A percentile compares a stretch with the other conserved stretches of the same genome.
Conservation (phyloP, 2,888 invertebrate species). For the Calephelis perditalis region DNA sequence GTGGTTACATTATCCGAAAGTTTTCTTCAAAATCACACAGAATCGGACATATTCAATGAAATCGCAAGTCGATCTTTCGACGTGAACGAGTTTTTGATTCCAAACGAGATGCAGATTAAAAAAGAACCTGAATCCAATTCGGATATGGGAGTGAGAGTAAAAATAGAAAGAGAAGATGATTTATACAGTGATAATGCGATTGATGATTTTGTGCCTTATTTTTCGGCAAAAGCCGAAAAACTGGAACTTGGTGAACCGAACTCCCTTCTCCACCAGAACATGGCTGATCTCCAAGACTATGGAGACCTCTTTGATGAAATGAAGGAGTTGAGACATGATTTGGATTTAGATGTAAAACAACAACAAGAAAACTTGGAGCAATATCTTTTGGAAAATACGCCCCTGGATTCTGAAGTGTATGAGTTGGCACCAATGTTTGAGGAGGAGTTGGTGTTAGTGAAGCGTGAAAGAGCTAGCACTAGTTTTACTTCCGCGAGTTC, state of each 20-base stretch:
- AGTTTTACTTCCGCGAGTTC: slow-evolving; percentile 71
- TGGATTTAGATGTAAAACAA: slow-evolving; percentile 65
- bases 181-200: slow-evolving; percentile 67
- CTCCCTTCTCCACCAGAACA: slow-evolving; percentile 76
- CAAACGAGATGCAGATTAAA: slow-evolving; percentile 63
- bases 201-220: slow-evolving; percentile 64
- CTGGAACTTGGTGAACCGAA: slow-evolving; percentile 53
- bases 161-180: slow-evolving; percentile 56
- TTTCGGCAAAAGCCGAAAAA: slow-evolving; percentile 53
- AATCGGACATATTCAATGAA: slow-evolving; percentile 61
- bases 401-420: slow-evolving; percentile 57
- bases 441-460: slow-evolving; percentile 59
- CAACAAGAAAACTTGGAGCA: slow-evolving; percentile 61
- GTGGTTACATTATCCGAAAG: slow-evolving; percentile 62
- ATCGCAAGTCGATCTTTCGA: slow-evolving; percentile 64
- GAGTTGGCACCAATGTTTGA: slow-evolving; percentile 64
- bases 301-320: slow-evolving; percentile 58
- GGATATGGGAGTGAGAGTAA: slow-evolving; percentile 44
- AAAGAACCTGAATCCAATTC: slow-evolving; percentile 43
- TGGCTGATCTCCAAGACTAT: slow-evolving; percentile 78
- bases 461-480: slow-evolving; percentile 70
- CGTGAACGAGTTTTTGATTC: slow-evolving; percentile 63
- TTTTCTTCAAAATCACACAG: slow-evolving; percentile 54
- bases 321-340: slow-evolving; percentile 56
- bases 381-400: slow-evolving; percentile 65